Conservation (phyloP, 2,888 invertebrate species). For the Drosophila nr. perissopoda region DNA sequence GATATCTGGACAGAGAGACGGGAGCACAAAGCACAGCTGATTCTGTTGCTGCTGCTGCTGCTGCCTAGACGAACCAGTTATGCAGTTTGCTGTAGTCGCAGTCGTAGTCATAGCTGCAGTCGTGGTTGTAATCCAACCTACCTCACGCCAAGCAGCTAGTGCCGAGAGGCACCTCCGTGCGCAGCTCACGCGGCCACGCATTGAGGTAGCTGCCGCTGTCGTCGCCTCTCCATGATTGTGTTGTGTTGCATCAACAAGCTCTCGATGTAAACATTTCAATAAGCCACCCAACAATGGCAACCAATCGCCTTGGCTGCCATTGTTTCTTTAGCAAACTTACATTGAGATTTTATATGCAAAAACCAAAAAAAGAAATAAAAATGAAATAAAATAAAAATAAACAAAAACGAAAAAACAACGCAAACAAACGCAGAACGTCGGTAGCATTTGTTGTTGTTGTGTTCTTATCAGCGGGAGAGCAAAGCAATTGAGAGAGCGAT, state of each 20-base stretch:
- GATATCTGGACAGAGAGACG: conserved; percentile 45
- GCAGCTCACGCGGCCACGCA: conserved; percentile 57
- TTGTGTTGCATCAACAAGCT: conserved; percentile 53
- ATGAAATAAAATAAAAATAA: conserved; percentile 18
- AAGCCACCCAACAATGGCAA: conserved; percentile 56
- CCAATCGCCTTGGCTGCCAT: conserved; percentile 65
- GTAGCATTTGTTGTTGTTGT: conserved; percentile 18
- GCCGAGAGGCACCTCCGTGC: conserved; percentile 41
- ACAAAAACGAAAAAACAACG: conserved; percentile 28
- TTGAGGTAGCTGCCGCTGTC: conserved; percentile 51
- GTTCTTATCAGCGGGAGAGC: conserved; percentile 74
- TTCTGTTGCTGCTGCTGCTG: conserved; percentile 26
- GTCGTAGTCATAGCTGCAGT: conserved; percentile 13
- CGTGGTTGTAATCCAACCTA: conserved; percentile 55
- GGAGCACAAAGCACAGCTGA: conserved; percentile 47
- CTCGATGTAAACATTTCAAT: conserved; percentile 67
- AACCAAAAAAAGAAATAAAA: conserved; percentile 33
- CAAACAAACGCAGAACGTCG: conserved; percentile 31
- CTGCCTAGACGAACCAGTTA: conserved; percentile 70
- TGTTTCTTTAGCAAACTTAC: conserved; percentile 73
- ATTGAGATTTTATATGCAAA: conserved; percentile 74
- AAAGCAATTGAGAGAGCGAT: conserved; percentile 22
- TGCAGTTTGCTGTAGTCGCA: conserved; percentile 40
- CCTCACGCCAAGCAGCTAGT: conserved; percentile 64
- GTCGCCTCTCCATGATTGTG: conserved; percentile 17